A percentile compares a stretch with the other conserved stretches of the same genome.
Evolutionary conservation across 2,113 vertebrate genomes (phyloP).

Genomic region (Piprites chloris): DNA sequence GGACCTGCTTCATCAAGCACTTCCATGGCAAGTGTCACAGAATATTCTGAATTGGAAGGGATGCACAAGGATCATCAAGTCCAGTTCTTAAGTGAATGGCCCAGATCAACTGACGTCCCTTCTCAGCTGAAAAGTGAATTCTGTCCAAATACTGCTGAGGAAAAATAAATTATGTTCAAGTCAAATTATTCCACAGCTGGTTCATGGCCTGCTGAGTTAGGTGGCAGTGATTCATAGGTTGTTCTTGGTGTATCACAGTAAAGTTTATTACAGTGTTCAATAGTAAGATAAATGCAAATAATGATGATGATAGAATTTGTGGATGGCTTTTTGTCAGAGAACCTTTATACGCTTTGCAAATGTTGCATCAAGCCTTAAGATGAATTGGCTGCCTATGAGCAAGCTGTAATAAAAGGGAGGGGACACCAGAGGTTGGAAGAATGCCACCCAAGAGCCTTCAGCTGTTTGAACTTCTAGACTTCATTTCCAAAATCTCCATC

Average conservation of each 20-base stretch:
- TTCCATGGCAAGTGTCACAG: neutral
- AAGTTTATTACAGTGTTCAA: neutral
- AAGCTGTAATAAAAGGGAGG: neutral
- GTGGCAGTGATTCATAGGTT: neutral
- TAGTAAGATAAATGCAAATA: conserved; percentile 13
- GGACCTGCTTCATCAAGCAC: neutral
- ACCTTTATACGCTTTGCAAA: neutral
- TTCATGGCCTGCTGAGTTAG: neutral
- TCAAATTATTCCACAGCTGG: neutral
- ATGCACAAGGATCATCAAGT: neutral
- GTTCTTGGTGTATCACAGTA: neutral
- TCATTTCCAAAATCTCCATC: neutral
- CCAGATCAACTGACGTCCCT: neutral
- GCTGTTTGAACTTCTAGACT: neutral
- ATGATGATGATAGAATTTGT: neutral
- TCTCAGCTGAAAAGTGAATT: neutral
- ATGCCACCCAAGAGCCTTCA: neutral
- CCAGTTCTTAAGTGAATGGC: neutral
- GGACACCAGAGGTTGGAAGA: neutral
- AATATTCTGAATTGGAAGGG: neutral
- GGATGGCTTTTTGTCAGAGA: neutral
- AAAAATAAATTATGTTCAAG: neutral
- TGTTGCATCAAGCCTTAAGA: neutral
- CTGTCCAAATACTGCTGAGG: neutral
- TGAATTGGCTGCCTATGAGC: neutral